A percentile compares a stretch with the other conserved stretches of the same genome.
Conservation (phyloP, 2,797 vertebrate genomes). For the Okamejei kenojei region DNA sequence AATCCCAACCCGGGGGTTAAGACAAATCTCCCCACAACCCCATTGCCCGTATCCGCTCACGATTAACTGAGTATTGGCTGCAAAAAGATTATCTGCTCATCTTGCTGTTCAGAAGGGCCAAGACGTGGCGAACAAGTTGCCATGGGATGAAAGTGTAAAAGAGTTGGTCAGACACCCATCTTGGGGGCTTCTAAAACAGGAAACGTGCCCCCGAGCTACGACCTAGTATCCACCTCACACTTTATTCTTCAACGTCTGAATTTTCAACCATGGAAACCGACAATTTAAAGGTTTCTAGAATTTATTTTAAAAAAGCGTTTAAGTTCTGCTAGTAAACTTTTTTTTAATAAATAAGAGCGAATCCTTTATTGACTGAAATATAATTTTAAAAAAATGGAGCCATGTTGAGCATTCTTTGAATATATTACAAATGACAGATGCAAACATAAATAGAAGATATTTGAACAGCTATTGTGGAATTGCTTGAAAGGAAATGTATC, state of each 20-base stretch:
- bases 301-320: not conserved
- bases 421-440: slow-evolving; percentile 23
- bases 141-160: not conserved
- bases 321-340: slow-evolving; percentile 19
- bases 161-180: not conserved
- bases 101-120: not conserved
- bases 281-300: not conserved
- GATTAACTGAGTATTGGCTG: not conserved
- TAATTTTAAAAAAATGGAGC: slow-evolving; percentile 27
- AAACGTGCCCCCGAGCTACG: too few species aligned
- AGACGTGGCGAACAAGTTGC: not conserved
- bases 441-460: slow-evolving; percentile 12
- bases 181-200: too few species aligned
- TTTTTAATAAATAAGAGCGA: slow-evolving; percentile 34
- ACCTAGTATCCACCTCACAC: not conserved
- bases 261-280: not conserved
- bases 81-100: not conserved
- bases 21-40: not conserved
- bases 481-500: not conserved
- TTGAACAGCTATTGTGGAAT: not conserved
- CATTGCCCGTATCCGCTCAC: not conserved
- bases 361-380: slow-evolving; percentile 30
- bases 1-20: not conserved
- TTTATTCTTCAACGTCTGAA: not conserved
- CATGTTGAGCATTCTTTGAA: not conserved